These are phyloP conservation scores for Druceiella hillmani DNA, from an alignment of 2,888 invertebrate species.

Conservation along the genomic window DNA sequence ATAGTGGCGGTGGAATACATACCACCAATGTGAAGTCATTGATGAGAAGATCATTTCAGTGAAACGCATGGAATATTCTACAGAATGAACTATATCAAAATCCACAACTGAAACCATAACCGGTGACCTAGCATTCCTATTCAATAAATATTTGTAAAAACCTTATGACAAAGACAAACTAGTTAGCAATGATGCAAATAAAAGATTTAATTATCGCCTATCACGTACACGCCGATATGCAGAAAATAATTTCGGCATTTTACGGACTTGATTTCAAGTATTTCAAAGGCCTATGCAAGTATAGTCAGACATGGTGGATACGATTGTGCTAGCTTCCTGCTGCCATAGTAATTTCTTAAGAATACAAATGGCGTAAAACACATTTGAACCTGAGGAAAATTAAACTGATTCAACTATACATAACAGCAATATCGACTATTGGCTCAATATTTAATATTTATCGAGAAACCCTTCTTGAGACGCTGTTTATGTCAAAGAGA, in stretches of 20 bases:
- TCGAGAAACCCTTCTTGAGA: too few species aligned
- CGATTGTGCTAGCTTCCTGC: slow-evolving; percentile 7
- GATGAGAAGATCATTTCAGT: not conserved
- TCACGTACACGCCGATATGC: not conserved
- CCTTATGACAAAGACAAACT: not conserved
- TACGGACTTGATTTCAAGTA: slow-evolving; percentile 5
- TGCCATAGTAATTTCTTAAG: not conserved
- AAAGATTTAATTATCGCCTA: not conserved
- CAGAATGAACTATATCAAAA: not conserved
- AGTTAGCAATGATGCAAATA: not conserved
- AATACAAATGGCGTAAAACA: too few species aligned
- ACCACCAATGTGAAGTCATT: too few species aligned
- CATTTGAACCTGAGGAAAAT: too few species aligned
- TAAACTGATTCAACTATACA: too few species aligned
- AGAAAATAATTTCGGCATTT: not conserved
- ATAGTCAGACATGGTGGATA: slow-evolving; percentile 6
- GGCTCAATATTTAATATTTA: too few species aligned
- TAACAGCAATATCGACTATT: too few species aligned
- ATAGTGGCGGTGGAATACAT: not conserved
- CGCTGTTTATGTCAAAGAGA: too few species aligned
- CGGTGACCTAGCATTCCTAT: not conserved
- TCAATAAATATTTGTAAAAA: not conserved
- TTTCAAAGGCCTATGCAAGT: slow-evolving; percentile 7
- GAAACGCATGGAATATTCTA: not conserved
- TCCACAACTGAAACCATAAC: not conserved